Percentiles rank a stretch among this genome's conserved stretches.
Conservation (phyloP, 2,888 invertebrate species). For the Apamea anceps region DNA sequence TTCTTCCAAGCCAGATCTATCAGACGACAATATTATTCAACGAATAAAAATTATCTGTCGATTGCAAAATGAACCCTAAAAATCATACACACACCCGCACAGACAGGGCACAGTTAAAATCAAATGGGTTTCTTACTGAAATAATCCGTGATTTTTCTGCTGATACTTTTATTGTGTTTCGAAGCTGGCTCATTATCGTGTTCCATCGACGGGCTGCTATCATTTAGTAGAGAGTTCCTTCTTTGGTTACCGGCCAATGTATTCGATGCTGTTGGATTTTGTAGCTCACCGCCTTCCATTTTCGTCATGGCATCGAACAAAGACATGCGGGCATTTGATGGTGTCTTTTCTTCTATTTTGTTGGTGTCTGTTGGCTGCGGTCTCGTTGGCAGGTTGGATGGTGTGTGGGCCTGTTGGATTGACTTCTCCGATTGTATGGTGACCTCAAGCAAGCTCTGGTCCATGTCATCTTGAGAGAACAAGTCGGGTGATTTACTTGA, state of each 20-base stretch:
- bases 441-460: slow-evolving; percentile 65
- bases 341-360: slow-evolving; percentile 16
- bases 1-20: too few relatives aligned
- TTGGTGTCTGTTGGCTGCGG: slow-evolving; percentile 3
- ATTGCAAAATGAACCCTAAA: not conserved
- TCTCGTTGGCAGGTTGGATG: not conserved
- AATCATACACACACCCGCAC: slow-evolving; percentile 17
- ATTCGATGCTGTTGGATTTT: slow-evolving; percentile 71
- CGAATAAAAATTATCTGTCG: too few relatives aligned
- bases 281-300: slow-evolving; percentile 47
- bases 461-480: slow-evolving; percentile 78
- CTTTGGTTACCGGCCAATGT: slow-evolving; percentile 67
- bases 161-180: slow-evolving; percentile 80
- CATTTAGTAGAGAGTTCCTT: slow-evolving; percentile 41
- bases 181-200: slow-evolving; percentile 70
- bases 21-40: too few relatives aligned
- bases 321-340: slow-evolving; percentile 29
- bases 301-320: slow-evolving; percentile 60
- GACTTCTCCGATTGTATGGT: slow-evolving; percentile 78
- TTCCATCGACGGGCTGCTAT: slow-evolving; percentile 58
- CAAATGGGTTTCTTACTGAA: slow-evolving; percentile 80
- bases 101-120: slow-evolving; percentile 40
- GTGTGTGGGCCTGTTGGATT: slow-evolving; percentile 70
- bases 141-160: slow-evolving; percentile 86
- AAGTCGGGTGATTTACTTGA: slow-evolving; percentile 77